Percentiles rank a stretch among this genome's conserved stretches.
phyloP scores from a whole-genome alignment of 2,113 vertebrate species.

The Paralichthys olivaceus region DNA sequence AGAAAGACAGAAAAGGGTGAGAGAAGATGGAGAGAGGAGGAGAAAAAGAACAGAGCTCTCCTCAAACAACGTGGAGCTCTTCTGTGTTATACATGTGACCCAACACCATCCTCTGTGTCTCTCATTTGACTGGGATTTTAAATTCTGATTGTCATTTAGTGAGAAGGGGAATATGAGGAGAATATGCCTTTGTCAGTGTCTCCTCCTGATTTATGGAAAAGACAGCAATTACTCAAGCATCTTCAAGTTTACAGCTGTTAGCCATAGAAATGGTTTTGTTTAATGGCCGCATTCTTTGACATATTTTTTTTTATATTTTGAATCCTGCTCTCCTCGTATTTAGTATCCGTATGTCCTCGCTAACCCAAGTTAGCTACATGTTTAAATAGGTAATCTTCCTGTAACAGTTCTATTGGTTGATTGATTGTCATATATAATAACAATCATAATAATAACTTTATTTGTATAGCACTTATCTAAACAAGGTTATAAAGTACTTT shows the following conservation, averaged over 20 bases:
- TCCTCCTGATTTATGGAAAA: not conserved
- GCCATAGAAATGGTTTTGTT: not conserved
- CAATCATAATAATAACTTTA: too few species aligned
- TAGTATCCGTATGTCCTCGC: not conserved
- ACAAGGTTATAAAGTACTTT: too few species aligned
- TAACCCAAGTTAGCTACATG: not conserved
- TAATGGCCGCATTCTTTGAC: not conserved
- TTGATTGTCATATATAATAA: too few species aligned
- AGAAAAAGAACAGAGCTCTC: slow-evolving; percentile 18
- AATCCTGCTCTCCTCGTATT: not conserved
- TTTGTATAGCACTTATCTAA: too few species aligned
- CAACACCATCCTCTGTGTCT: slow-evolving; percentile 27
- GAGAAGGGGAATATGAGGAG: too few species aligned
- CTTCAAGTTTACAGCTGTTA: not conserved
- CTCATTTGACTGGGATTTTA: slow-evolving; percentile 15
- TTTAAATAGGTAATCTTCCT: not conserved
- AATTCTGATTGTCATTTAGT: slow-evolving; percentile 36
- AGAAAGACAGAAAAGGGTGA: slow-evolving; percentile 21
- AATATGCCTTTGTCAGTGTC: slow-evolving; percentile 30
- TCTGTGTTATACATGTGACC: slow-evolving; percentile 15
- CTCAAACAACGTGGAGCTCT: slow-evolving; percentile 18
- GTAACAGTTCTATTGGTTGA: too few species aligned
- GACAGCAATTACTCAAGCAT: not conserved
- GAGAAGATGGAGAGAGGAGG: not conserved
- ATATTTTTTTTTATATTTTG: not conserved